Evolutionary conservation across 2,797 vertebrate species (phyloP).

Genomic region (Urosaurus nigricauda): DNA sequence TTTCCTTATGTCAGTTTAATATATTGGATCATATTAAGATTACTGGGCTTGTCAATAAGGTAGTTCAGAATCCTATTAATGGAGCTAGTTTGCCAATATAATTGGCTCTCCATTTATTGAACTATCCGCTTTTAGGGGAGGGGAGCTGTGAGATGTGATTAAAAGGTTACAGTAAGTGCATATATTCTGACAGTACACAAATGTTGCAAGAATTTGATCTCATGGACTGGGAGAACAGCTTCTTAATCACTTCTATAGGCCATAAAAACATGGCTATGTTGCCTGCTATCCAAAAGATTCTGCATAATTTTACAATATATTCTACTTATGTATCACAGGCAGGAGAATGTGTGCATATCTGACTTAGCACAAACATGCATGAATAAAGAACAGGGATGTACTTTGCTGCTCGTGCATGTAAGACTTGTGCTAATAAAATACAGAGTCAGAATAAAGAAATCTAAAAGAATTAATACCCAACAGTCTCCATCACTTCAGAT

Average conservation of each 20-base stretch:
- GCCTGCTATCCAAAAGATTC: conserved; percentile 46
- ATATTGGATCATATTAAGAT: conserved; percentile 82
- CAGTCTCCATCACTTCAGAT: conserved; percentile 37
- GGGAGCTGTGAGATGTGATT: conserved; percentile 83
- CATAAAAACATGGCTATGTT: conserved; percentile 59
- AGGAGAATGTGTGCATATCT: neutral
- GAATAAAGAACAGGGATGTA: neutral
- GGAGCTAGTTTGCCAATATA: conserved; percentile 82
- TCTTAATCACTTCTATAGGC: conserved; percentile 80
- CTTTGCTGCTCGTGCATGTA: conserved; percentile 8
- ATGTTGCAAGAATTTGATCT: conserved; percentile 85
- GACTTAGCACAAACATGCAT: neutral
- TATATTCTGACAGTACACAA: conserved; percentile 83
- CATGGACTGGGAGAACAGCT: conserved; percentile 84
- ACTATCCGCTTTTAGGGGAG: conserved; percentile 71
- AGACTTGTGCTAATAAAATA: conserved; percentile 29
- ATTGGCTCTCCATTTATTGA: conserved; percentile 82
- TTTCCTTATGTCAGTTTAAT: conserved; percentile 85
- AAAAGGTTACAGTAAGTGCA: conserved; percentile 86
- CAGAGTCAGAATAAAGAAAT: conserved; percentile 23
- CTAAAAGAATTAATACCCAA: conserved; percentile 45
- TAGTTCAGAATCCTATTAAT: conserved; percentile 88
- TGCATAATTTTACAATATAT: conserved; percentile 43
- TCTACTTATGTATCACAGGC: conserved; percentile 30
- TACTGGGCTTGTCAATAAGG: conserved; percentile 83